Evolutionary conservation across 1,140 invertebrate species (phyloP).

Genomic region (Pogonus chalceus): DNA sequence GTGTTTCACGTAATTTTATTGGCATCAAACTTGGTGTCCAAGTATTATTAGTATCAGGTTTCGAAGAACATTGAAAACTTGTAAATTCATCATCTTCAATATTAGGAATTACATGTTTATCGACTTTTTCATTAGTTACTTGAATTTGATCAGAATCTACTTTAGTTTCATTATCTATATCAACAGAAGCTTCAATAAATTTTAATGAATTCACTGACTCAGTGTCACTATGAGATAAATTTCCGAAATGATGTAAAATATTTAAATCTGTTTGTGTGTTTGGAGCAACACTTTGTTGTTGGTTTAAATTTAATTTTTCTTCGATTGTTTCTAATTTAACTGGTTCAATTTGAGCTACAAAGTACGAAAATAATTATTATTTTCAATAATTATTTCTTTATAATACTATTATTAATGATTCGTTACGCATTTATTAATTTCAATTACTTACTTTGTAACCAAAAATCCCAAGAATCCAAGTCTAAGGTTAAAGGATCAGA

Average conservation of each 20-base stretch:
- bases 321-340: background rate
- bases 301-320: background rate
- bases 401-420: no score
- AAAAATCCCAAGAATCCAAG: slow-evolving; percentile 29
- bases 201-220: slow-evolving; percentile 21
- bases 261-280: background rate
- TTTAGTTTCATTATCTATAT: background rate
- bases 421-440: no score
- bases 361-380: no score
- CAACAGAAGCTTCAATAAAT: slow-evolving; percentile 13
- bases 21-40: background rate
- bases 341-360: background rate
- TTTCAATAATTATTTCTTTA: no score
- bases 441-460: slow-evolving; percentile 32
- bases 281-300: background rate
- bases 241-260: background rate
- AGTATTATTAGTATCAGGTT: slow-evolving; percentile 10
- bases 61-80: slow-evolving; percentile 16
- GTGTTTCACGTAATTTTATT: slow-evolving; percentile 26
- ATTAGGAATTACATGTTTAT: slow-evolving; percentile 10
- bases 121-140: slow-evolving; percentile 1
- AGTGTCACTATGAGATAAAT: slow-evolving; percentile 12
- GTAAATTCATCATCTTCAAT: slow-evolving; percentile 27
- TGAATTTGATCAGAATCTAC: background rate
- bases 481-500: slow-evolving; percentile 16